Base-by-base conservation (phyloP, 2,797 vertebrate genomes). In the Rhinophrynus dorsalis region DNA sequence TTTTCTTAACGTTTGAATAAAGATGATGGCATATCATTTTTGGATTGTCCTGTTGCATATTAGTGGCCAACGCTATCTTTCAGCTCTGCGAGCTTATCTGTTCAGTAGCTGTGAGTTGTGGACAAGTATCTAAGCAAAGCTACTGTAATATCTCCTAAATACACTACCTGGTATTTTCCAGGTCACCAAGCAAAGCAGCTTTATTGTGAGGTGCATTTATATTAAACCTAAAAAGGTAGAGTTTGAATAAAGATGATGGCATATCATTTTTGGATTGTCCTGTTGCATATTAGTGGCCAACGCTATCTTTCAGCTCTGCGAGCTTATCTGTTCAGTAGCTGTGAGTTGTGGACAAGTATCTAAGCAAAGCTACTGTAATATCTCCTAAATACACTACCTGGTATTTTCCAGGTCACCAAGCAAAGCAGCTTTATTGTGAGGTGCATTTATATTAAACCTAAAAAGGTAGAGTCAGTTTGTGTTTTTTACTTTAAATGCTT, bases 351-450 rank as follows among this genome's bases (percentile, higher is more conserved):
- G 52, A 40, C 60, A 58, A 57, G 60, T 21, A 24, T 62, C 23
- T 50, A 17, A 56, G 52, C 20, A 64, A 44, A 47, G 11, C 68
- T 57, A 9, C 12, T 30, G 30, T 64, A 12, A 64, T 48, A 71
- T 56, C 57, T 64, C 42, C 40, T 44, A 55, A 71, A 63, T 40
- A 55, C 58, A 47, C 56, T 21, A 37, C 38, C 32, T 37, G 1
- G 12, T 40, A 57, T 9, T 56, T 64, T 71, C 60, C 60, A 71
- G 68, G 59, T 57, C 60, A 71, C 21, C 47, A 50, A 37, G 52
- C 60, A 51, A 13, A 55, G 55, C 60, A 58, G 48, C 51, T 61
- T 61, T 58, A 58, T 56, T 71, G 51, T 23, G 42, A 29, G 17
- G 26, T 50, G 26, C 52, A 64, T 64, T 30, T 42, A 56, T 57